These are phyloP conservation scores for Centropus bengalensis DNA, from an alignment of 2,113 vertebrate genomes.

Conservation along the genomic window DNA sequence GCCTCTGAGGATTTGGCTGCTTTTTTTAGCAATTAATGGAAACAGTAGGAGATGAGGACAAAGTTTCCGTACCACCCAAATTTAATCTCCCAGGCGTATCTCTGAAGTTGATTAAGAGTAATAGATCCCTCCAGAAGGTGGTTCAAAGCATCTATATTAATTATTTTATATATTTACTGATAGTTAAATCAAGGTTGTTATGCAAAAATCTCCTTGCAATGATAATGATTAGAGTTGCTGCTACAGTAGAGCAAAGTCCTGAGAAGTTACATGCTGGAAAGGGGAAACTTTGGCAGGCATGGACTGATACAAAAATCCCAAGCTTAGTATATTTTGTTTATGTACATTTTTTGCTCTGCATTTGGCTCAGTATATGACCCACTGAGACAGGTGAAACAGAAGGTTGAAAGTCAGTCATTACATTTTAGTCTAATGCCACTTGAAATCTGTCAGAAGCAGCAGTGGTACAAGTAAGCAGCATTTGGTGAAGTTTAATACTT, in stretches of 20 bases:
- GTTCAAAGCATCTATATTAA: conserved; percentile 38
- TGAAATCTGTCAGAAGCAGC: background rate
- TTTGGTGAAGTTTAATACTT: background rate
- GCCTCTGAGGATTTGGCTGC: conserved; percentile 31
- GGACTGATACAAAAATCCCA: background rate
- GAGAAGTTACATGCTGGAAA: background rate
- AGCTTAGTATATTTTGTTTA: background rate
- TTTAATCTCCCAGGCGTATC: conserved; percentile 57
- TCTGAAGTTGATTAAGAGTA: conserved; percentile 42
- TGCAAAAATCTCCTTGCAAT: background rate
- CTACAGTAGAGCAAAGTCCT: background rate
- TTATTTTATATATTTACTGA: background rate
- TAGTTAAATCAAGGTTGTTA: background rate
- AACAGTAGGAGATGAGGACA: background rate
- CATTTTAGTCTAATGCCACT: background rate
- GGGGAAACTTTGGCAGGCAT: background rate
- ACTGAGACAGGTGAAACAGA: background rate
- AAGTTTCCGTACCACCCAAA: conserved; percentile 49
- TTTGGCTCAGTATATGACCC: background rate
- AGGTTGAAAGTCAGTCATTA: background rate
- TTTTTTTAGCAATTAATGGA: conserved; percentile 24
- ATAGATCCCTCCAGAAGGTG: conserved; percentile 8
- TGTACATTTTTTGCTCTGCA: background rate
- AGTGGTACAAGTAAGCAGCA: background rate
- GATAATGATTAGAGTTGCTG: background rate